Base-by-base conservation (phyloP, 2,797 vertebrate genomes). In the Semaprochilodus insignis region DNA sequence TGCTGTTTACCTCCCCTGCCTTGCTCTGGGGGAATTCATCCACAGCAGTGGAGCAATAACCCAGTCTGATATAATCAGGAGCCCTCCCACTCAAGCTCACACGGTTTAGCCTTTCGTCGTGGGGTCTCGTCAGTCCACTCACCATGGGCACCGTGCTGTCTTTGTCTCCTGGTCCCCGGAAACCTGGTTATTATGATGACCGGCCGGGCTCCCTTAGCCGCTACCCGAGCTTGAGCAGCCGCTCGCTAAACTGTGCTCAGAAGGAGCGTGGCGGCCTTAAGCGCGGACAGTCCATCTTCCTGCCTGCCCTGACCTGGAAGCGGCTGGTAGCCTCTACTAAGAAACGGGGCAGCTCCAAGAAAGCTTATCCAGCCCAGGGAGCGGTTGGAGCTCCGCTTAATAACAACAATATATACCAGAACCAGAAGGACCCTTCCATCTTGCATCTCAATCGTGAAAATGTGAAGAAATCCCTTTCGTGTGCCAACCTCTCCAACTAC, bases 131-230 rank as follows among this genome's bases (percentile, higher is more conserved):
- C 44, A 6, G 40, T 67, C 83, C 77, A 74, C 69, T 89, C 87
- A 85, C 62, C 87, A 96, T 96, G 96, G 96, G 96, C 80, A 95
- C 96, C 0, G 94, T 95, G 25, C 91, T 96, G 54, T 96, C 96
- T 0, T 87, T 96, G 74, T 96, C 96, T 0, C 96, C 96, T 0
- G 89, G 92, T 81, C 91, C 93, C 13, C 90, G 95, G 52, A 96
- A 95, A 85, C 87, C 93, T 13, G 87, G 92, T 82, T 94, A 94
- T 88, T 95, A 95, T 79, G 94, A 95, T 52, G 89, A 93, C 89
- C 91, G 92, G 4, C 87, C 94, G 0, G 92, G 94, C 51, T 95
- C 94, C 1, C 91, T 96, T 31, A 92, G 92, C 82, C 95, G 93
- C 90, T 95, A 95, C 88, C 94, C 94, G 0, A 93, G 92, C 86